Evolutionary conservation across 2,888 invertebrate genomes (phyloP), one percentile per base, ranked within the genome.

Genomic region (Kryphioiulus occultus): DNA sequence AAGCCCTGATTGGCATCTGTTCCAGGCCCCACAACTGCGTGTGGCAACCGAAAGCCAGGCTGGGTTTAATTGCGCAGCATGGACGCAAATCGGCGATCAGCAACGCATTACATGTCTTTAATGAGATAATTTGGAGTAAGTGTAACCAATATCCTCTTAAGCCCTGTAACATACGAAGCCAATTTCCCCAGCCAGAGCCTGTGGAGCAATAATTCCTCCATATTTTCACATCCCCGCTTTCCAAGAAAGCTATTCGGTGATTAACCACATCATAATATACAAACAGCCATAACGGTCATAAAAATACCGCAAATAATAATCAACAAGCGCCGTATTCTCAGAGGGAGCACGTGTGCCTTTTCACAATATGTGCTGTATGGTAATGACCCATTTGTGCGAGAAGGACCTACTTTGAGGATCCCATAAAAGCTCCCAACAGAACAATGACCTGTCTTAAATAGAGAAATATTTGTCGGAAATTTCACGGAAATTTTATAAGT

Each of bases 241-340:
- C 78, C 78, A 30, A 78, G 78, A 78, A 78, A 78, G 78, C 78
- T 30, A 78, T 78, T 78, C 78, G 30, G 78, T 78, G 78, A 78
- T 78, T 30, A 78, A 78, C 78, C 78, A 78, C 78, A 78, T 78
- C 78, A 78, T 78, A 78, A 78, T 78, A 78, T 78, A 30, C 22
- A 78, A 78, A 78, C 78, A 30, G 78, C 30, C 78, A 78, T 78
- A 30, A 78, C 78, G 78, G 30, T 30, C 78, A 30, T 78, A 78
- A 78, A 78, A 78, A 78, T 78, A 78, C 78, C 78, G 17, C 78
- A 78, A 78, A 78, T 78, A 78, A 78, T 78, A 78, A 78, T 30
- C 78, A 78, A 78, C 26, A 30, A 78, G 78, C 78, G 26, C 30
- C 1, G 19, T 53, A 12, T 30, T 78, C 30, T 78, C 78, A 15